Conservation (phyloP, 37 sponge, comb jelly and placozoan genomes). For the Amphimedon queenslandica region DNA sequence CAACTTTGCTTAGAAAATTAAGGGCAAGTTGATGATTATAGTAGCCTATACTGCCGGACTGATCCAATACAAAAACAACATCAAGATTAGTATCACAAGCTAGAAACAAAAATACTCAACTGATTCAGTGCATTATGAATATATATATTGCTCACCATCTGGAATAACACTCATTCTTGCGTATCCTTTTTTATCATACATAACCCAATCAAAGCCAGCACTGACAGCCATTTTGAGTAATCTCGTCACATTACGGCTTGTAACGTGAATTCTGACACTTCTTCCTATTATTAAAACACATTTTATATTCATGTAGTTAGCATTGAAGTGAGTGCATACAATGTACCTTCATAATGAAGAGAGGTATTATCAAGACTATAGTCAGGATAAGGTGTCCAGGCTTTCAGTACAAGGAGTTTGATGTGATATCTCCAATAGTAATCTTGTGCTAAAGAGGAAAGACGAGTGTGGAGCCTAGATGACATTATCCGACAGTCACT, state of each 20-base stretch:
- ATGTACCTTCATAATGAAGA: slow-evolving; percentile 81
- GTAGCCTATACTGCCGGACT: slow-evolving; percentile 79
- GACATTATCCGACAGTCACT: slow-evolving; percentile 64
- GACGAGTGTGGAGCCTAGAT: slow-evolving; percentile 35
- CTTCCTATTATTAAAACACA: slow-evolving; percentile 67
- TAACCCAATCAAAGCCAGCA: slow-evolving; percentile 85
- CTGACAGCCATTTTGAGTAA: slow-evolving; percentile 54
- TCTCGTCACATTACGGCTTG: not conserved
- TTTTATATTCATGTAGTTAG: too few relatives aligned
- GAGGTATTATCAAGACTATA: slow-evolving; percentile 32
- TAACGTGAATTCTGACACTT: slow-evolving; percentile 35
- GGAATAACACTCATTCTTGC: slow-evolving; percentile 71
- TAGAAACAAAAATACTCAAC: slow-evolving; percentile 6
- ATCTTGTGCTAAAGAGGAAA: slow-evolving; percentile 34
- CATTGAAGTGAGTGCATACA: too few relatives aligned
- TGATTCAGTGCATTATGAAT: not conserved
- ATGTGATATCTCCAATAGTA: not conserved
- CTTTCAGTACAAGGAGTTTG: slow-evolving; percentile 36
- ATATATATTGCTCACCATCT: slow-evolving; percentile 54
- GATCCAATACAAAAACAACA: slow-evolving; percentile 76
- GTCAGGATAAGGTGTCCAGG: slow-evolving; percentile 43
- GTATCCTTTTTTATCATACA: slow-evolving; percentile 20
- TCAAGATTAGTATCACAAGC: slow-evolving; percentile 67
- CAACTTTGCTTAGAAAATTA: slow-evolving; percentile 54
- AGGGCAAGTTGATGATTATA: slow-evolving; percentile 59